Base-by-base conservation (phyloP, 2,888 invertebrate species). In the Andrena marginata region DNA sequence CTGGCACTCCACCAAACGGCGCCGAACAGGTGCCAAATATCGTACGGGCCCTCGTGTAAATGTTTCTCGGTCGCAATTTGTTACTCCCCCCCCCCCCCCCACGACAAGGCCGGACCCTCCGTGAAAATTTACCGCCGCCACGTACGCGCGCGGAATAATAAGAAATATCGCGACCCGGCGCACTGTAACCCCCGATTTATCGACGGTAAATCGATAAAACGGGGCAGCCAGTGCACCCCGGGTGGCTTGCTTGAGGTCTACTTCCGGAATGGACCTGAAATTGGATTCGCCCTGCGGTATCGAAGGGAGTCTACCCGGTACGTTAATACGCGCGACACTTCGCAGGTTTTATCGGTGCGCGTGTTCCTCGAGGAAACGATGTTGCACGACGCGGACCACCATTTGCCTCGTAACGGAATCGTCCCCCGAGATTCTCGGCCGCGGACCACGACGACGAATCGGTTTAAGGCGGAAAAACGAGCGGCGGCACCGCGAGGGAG, bases 11-110 rank as follows among this genome's bases (percentile, higher is more conserved):
- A 71, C 68, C 78, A 77, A 77, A 31, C 26, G 16, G 20, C 56
- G 23, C 13, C 64, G 49, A 78, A 77, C 78, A 83, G 80, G 63
- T 85, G 85, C 80, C 85, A 80, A 84, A 80, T 74, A 69, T 69
- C 59, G 75, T 60, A 68, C 42, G 74, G 33, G 31, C 7, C 13
- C n/a, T 76, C 71, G 60, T 35, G 51, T 3, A 16, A 51, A 31
- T 51, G 10, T 56, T 35, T 33, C 10, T 54, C 6, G 16, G 31
- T 3, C 60, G 59, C 76, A 85, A 87, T 85, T 78, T 74, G 74
- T 83, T 72, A 23, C 49, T 33, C 49, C 59, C 8, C n/a, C n/a
- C n/a, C n/a, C n/a, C n/a, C n/a, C n/a, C n/a, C n/a, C n/a, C n/a
- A n/a, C n/a, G 51, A 68, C 70, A 42, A 59, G 59, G 73, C 26